Evolutionary conservation across 2,888 invertebrate genomes (phyloP).

Genomic region (Camponotus fellah): DNA sequence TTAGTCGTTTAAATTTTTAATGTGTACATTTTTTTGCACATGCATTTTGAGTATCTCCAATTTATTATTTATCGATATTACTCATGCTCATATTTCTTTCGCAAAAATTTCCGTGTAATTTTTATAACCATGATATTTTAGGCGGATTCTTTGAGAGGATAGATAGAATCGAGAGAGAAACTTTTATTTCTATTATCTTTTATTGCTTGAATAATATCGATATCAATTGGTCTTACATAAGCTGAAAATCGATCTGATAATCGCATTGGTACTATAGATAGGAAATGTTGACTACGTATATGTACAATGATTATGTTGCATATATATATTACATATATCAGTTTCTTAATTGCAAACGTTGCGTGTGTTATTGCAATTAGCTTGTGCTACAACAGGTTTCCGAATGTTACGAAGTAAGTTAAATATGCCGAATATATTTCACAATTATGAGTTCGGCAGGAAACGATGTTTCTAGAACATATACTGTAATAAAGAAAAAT

Average conservation of each 20-base stretch:
- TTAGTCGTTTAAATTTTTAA: background rate
- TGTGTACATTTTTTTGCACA: background rate
- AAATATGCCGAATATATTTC: background rate
- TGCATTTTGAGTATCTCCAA: background rate
- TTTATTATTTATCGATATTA: background rate
- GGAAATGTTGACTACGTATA: background rate
- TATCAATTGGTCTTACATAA: conserved; percentile 19
- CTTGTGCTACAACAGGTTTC: background rate
- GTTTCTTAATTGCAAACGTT: background rate
- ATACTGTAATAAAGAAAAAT: too few species aligned
- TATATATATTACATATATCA: background rate
- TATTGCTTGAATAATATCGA: background rate
- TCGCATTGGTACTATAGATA: background rate
- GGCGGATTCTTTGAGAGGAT: background rate
- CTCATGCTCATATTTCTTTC: background rate
- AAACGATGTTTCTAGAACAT: background rate
- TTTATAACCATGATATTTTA: background rate
- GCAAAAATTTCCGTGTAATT: background rate
- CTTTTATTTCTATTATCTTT: background rate
- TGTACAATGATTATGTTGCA: background rate
- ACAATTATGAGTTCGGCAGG: background rate
- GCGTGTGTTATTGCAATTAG: background rate
- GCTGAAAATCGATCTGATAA: conserved; percentile 16
- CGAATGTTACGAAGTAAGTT: background rate
- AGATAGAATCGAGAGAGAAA: background rate